Base-by-base conservation (phyloP, 1,140 invertebrate species). In the Drosophila sp. region DNA sequence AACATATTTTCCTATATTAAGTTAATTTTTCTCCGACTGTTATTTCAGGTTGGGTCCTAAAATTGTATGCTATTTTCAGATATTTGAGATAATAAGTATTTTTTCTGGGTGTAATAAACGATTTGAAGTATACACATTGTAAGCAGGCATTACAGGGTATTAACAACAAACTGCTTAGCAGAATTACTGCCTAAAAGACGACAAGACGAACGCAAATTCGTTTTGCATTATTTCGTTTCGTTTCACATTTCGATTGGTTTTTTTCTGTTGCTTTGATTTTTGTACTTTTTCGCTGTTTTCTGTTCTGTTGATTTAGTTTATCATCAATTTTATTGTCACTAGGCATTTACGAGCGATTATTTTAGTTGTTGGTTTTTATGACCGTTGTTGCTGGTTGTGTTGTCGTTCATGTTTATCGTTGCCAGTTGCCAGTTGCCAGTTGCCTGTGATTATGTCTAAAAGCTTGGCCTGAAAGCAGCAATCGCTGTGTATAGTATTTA, bases 321-420 rank as follows among this genome's bases (percentile, higher is more conserved):
- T 87, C 83, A 87, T 82, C 83, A 87, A 89, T 87, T 87, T 87
- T 87, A 87, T 87, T 87, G 83, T 87, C 83, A 87, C 82, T 87
- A 79, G 82, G 77, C 71, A 86, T 81, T 87, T 87, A 86, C 76
- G 78, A 87, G 78, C 78, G 76, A 87, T 87, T 87, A 87, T 87
- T 87, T 84, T 76, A 71, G 78, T 76, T 78, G 81, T 81, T 86
- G 57, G 41, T 43, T 61, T 62, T 61, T 54, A 72, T 64, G 65
- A 54, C 13, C 54, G 48, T 32, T 59, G 67, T 46, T 29, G 41
- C 11, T 46, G 58, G 38, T 7, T 50, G 36, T 40, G 53, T 43
- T 57, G 27, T 18, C 54, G 25, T 8, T 56, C n/a, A 59, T 51
- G 63, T 45, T 53, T 70, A 62, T 53, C 29, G 57, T 14, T 48